These are phyloP conservation scores for Arenaria interpres DNA, from an alignment of 2,113 vertebrate genomes.

Conservation along the genomic window DNA sequence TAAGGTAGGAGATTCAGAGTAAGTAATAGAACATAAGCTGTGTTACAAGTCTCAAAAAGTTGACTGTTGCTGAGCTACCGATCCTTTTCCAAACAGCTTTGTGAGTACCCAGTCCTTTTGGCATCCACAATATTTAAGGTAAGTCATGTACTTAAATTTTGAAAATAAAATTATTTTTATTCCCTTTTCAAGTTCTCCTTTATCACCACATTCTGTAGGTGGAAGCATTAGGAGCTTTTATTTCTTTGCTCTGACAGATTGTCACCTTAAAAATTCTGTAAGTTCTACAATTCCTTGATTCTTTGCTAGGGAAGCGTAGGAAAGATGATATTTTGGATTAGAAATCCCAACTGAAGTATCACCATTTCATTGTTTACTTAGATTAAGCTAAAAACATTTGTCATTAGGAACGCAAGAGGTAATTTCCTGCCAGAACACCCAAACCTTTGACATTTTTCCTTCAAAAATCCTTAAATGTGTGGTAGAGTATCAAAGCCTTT, in stretches of 20 bases:
- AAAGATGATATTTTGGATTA: conserved; percentile 70
- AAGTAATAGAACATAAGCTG: not conserved
- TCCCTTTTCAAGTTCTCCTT: not conserved
- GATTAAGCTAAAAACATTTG: conserved; percentile 79
- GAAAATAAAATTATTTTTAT: not conserved
- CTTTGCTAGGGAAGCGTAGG: not conserved
- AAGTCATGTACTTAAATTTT: not conserved
- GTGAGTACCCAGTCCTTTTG: not conserved
- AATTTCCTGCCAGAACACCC: conserved; percentile 76
- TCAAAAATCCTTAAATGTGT: conserved; percentile 71
- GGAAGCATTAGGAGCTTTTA: not conserved
- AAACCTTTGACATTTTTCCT: conserved; percentile 82
- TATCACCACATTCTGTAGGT: not conserved
- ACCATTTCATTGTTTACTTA: conserved; percentile 84
- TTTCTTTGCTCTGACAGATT: not conserved
- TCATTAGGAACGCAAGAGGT: conserved; percentile 66
- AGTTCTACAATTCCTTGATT: not conserved
- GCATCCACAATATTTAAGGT: not conserved
- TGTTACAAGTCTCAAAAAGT: not conserved
- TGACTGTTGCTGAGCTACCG: not conserved
- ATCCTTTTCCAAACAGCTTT: not conserved
- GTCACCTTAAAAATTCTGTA: not conserved
- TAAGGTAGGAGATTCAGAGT: not conserved
- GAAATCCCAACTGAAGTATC: conserved; percentile 75
- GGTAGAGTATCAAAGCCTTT: conserved; percentile 75